Conservation (phyloP, 2,888 invertebrate species). For the Eupithecia insigniata region DNA sequence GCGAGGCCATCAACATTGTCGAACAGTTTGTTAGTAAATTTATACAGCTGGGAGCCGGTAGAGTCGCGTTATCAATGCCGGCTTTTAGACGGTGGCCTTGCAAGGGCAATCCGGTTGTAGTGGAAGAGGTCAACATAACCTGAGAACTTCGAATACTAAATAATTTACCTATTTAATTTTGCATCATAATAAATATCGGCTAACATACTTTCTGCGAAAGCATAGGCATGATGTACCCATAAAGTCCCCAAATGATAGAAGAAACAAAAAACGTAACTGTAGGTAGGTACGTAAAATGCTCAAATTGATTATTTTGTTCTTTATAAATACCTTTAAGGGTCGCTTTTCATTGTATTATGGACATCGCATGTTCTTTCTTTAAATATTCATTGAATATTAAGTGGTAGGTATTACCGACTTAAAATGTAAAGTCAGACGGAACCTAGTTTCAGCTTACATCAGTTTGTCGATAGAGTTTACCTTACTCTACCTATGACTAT, state of each 20-base stretch:
- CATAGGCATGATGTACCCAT: background rate
- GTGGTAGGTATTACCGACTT: background rate
- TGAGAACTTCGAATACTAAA: background rate
- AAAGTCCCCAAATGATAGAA: background rate
- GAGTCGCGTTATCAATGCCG: slow-evolving; percentile 33
- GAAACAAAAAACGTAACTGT: background rate
- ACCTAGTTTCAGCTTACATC: background rate
- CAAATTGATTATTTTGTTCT: background rate
- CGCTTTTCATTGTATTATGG: background rate
- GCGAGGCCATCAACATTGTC: background rate
- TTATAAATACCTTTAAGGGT: background rate
- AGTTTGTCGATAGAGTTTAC: background rate
- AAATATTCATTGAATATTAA: slow-evolving; percentile 10
- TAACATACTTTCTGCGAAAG: background rate
- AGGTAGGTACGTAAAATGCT: background rate
- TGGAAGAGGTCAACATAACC: slow-evolving; percentile 22
- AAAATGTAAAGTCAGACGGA: background rate
- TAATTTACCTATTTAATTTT: background rate
- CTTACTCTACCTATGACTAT: background rate
- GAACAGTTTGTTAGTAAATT: background rate
- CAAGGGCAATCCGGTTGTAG: slow-evolving; percentile 50
- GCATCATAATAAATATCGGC: background rate
- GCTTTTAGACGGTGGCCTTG: slow-evolving; percentile 57
- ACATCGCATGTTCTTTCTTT: background rate
- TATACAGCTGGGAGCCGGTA: slow-evolving; percentile 21